These are phyloP conservation scores for Peromyscus maniculatus DNA, from an alignment of 2,113 vertebrate genomes.

Conservation along the genomic window DNA sequence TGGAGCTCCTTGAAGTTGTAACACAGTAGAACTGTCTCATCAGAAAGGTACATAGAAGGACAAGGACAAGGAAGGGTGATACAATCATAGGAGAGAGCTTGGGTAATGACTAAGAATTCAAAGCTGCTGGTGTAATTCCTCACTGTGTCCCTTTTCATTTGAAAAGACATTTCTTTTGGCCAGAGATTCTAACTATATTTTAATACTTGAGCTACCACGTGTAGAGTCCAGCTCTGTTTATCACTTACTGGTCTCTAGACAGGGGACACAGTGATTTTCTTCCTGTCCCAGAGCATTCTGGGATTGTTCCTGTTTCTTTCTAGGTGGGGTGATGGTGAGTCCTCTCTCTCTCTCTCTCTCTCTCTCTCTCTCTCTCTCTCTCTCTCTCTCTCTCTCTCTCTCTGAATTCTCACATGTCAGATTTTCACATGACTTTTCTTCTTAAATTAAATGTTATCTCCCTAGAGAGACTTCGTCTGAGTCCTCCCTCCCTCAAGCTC, in stretches of 20 bases:
- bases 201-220: background rate
- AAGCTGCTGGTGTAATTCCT: conserved; percentile 19
- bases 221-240: background rate
- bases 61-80: background rate
- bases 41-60: background rate
- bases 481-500: background rate
- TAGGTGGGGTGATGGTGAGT: no score
- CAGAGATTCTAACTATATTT: conserved; percentile 1
- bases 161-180: conserved; percentile 34
- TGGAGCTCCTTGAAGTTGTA: background rate
- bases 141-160: conserved; percentile 43
- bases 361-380: no score
- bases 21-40: background rate
- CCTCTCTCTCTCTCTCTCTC: no score
- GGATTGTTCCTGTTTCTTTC: background rate
- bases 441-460: background rate
- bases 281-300: background rate
- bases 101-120: conserved; percentile 8
- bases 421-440: conserved; percentile 58
- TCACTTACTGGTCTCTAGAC: background rate
- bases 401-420: conserved; percentile 5
- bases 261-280: background rate
- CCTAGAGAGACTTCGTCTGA: background rate
- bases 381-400: background rate
- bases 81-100: background rate